phyloP scores from a whole-genome alignment of 2,113 vertebrate genomes.

The Notothenia rossii region DNA sequence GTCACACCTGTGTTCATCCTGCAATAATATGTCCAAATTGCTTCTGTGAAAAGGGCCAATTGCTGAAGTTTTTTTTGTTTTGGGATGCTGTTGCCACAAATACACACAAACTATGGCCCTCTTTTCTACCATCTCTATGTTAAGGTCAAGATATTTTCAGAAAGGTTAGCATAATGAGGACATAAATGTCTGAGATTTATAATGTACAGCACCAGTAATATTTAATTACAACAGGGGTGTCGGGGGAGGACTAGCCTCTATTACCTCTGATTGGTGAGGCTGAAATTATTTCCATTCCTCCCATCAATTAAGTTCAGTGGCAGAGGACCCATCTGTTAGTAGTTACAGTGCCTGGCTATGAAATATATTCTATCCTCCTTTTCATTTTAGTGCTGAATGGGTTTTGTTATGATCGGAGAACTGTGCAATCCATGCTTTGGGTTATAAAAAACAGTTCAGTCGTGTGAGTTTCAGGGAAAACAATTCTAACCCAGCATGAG shows the following conservation, averaged over 20 bases:
- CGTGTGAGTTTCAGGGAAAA: conserved; percentile 27
- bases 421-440: conserved; percentile 32
- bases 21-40: no score
- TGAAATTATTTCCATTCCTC: conserved; percentile 78
- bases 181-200: conserved; percentile 24
- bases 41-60: no score
- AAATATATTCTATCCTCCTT: conserved; percentile 37
- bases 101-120: no score
- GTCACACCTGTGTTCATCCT: no score
- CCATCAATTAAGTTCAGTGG: conserved; percentile 71
- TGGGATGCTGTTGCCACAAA: background rate
- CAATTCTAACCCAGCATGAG: conserved; percentile 31
- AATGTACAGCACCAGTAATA: conserved; percentile 31
- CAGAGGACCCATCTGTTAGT: conserved; percentile 76
- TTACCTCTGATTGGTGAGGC: conserved; percentile 72
- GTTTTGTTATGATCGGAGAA: conserved; percentile 58
- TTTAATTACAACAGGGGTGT: conserved; percentile 63
- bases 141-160: no score
- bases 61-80: background rate
- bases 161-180: no score
- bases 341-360: conserved; percentile 67
- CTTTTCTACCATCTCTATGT: no score
- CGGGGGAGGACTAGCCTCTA: conserved; percentile 60
- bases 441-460: conserved; percentile 50
- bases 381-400: conserved; percentile 64